These are phyloP conservation scores for Trichacis sp. DNA, from an alignment of 2,888 invertebrate species.

Conservation along the genomic window DNA sequence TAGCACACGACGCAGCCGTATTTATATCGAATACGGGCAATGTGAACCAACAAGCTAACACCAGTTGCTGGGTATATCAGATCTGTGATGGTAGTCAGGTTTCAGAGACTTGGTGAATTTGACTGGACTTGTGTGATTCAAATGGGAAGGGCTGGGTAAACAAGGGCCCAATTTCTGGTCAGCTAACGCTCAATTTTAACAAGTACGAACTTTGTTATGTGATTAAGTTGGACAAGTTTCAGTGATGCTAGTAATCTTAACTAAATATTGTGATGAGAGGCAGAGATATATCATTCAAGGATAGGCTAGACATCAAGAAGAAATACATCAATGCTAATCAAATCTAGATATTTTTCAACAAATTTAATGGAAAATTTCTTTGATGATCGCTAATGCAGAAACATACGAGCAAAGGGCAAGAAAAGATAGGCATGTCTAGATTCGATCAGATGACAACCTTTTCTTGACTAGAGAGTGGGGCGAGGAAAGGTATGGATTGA, in stretches of 20 bases:
- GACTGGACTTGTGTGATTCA: conserved; percentile 29
- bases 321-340: not conserved
- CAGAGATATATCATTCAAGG: conserved; percentile 25
- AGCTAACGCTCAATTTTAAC: conserved; percentile 28
- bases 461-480: too few relatives aligned
- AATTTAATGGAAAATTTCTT: too few relatives aligned
- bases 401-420: too few relatives aligned
- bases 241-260: conserved; percentile 47
- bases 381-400: too few relatives aligned
- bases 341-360: not conserved
- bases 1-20: conserved; percentile 55
- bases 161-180: conserved; percentile 19
- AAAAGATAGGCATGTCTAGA: too few relatives aligned
- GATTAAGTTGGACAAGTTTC: conserved; percentile 13
- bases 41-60: conserved; percentile 67
- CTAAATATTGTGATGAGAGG: conserved; percentile 42
- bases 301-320: not conserved
- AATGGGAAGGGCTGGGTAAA: conserved; percentile 13
- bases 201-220: conserved; percentile 25
- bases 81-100: conserved; percentile 48
- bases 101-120: conserved; percentile 36
- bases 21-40: conserved; percentile 63
- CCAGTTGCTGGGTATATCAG: conserved; percentile 62
- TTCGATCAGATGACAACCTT: too few relatives aligned
- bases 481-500: not conserved